Base-by-base conservation (phyloP, 2,888 invertebrate genomes). In the Tenthredo notha region DNA sequence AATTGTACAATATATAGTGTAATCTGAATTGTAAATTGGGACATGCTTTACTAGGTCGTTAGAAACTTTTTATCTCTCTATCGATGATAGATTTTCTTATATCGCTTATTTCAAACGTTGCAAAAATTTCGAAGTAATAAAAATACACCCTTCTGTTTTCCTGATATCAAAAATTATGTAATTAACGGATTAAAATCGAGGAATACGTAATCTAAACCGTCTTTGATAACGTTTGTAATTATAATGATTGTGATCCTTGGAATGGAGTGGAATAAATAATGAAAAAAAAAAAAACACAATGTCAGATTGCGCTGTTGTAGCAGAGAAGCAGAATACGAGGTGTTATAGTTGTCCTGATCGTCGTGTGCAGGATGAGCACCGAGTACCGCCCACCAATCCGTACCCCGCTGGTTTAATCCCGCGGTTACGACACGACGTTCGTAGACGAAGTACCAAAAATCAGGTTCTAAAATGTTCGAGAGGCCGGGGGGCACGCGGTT, bases 341-440 rank as follows among this genome's bases (percentile, higher is more conserved):
- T n/a, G 80, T 40, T 47, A 40, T 61, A 80, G 40, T 80, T 80
- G 80, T 80, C 77, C 25, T 25, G 61, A n/a, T 74, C 43, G 40
- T 18, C 29, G 40, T 40, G 67, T 67, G 25, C 33, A 50, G 54
- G 12, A 4, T 7, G 33, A 54, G 54, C n/a, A n/a, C 21, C n/a
- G 40, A 65, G 77, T 61, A 1, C 12, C 83, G 83, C 83, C 83
- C 83, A 83, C 83, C 83, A 83, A 83, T 83, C 83, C 67, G 83
- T 70, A 83, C 83, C 83, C 83, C 83, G 83, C 83, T 83, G 83
- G 83, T 83, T 83, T 83, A 83, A 83, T 83, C 70, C 70, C 83
- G 83, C 83, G 83, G 40, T 83, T 70, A 83, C 83, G 67, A 70
- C 67, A 29, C 83, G 40, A 33, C 67, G 43, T 12, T n/a, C 37